A percentile compares a stretch with the other conserved stretches of the same genome.
These are phyloP conservation scores for Chromoteleia sp. DNA, from an alignment of 2,888 invertebrate genomes.

Conservation along the genomic window DNA sequence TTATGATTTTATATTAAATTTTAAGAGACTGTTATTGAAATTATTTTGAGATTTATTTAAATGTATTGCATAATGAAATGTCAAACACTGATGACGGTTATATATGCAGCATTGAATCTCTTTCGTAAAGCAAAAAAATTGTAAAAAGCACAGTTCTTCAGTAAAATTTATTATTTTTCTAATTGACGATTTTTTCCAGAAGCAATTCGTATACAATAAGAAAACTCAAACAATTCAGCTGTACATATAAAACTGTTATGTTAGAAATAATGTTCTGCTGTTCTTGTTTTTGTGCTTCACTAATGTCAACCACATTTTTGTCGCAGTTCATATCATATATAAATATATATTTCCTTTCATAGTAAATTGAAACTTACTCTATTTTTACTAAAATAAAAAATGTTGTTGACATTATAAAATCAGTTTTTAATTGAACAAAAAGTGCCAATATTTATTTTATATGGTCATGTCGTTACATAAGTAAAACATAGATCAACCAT, in stretches of 20 bases:
- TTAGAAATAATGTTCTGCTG: neutral
- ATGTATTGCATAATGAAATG: conserved; percentile 5
- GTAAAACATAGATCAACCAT: neutral
- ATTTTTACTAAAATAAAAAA: conserved; percentile 1
- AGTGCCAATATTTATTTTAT: conserved; percentile 22
- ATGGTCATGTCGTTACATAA: neutral
- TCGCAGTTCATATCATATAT: neutral
- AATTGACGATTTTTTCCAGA: neutral
- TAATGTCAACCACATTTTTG: conserved; percentile 24
- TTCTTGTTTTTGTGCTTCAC: conserved; percentile 1
- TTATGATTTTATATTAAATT: neutral
- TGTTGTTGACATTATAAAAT: conserved; percentile 5
- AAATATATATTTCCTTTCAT: neutral
- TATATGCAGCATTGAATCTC: neutral
- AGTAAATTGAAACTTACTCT: neutral
- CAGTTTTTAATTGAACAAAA: neutral
- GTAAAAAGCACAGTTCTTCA: neutral
- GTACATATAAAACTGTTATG: conserved; percentile 9
- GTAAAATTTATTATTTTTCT: neutral
- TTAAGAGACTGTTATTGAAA: conserved; percentile 3
- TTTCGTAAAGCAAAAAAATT: neutral
- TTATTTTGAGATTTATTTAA: conserved; percentile 4
- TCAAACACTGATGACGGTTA: neutral
- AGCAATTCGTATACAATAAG: too few relatives aligned
- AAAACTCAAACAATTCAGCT: neutral